Evolutionary conservation across 2,888 invertebrate genomes (phyloP).

Genomic region (Leptinotarsa tumamoca): DNA sequence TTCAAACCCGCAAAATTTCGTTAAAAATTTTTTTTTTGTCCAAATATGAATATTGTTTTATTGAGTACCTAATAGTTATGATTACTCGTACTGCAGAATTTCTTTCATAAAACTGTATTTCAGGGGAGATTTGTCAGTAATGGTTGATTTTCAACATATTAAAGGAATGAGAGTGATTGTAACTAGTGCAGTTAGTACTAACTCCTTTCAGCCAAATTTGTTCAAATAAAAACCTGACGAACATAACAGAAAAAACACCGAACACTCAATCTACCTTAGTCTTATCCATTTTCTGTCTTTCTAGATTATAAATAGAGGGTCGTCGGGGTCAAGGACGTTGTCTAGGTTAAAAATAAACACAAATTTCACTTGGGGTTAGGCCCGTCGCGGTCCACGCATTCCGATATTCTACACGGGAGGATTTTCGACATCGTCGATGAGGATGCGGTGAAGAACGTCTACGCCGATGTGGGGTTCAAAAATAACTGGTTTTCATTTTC

Average conservation of each 20-base stretch:
- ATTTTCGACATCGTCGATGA: constrained; percentile 19
- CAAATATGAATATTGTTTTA: no score
- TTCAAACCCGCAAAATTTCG: no score
- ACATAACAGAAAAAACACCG: constrained; percentile 46
- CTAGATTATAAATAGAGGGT: constrained; percentile 56
- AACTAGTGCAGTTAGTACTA: neutral
- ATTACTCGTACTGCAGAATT: no score
- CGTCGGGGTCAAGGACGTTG: constrained; percentile 56
- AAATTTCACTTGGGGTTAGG: constrained; percentile 48
- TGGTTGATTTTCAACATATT: neutral
- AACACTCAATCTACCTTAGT: constrained; percentile 58
- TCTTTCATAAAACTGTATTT: no score
- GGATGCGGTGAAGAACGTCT: constrained; percentile 42
- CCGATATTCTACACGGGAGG: constrained; percentile 15
- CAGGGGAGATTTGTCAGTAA: neutral
- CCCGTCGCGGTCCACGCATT: constrained; percentile 16
- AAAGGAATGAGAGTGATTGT: neutral
- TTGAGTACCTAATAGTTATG: no score
- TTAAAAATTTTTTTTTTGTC: no score
- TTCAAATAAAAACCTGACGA: constrained; percentile 11
- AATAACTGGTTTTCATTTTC: constrained; percentile 61
- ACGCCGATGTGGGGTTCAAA: constrained; percentile 59
- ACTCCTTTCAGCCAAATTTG: constrained; percentile 5
- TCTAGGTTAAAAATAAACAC: constrained; percentile 53
- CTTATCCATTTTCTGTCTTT: constrained; percentile 50